phyloP scores from a whole-genome alignment of 2,888 invertebrate genomes.

The Himalopsyche anomala region DNA sequence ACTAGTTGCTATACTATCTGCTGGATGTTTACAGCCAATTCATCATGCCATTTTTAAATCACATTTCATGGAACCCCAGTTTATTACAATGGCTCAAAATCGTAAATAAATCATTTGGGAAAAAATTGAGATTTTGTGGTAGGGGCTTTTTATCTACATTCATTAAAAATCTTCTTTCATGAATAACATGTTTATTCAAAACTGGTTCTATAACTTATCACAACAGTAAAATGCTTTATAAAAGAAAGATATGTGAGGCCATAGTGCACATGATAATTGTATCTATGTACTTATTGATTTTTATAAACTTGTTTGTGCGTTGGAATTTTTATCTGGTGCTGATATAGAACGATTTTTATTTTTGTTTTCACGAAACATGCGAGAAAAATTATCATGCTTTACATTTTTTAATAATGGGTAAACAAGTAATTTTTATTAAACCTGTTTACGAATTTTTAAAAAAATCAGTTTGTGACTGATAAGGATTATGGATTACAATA shows the following conservation, averaged over 20 bases:
- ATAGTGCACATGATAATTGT: conserved; percentile 4
- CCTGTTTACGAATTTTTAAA: background rate
- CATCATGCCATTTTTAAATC: no score
- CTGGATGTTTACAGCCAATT: no score
- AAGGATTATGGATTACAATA: no score
- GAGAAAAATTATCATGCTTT: background rate
- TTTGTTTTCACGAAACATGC: background rate
- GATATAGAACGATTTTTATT: background rate
- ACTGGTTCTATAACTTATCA: conserved; percentile 67
- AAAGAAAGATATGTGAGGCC: background rate
- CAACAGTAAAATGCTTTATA: background rate
- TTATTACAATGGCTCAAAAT: no score
- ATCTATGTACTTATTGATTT: background rate
- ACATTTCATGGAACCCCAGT: no score
- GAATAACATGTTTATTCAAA: background rate
- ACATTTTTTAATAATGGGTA: background rate
- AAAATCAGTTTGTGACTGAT: background rate
- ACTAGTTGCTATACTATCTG: no score
- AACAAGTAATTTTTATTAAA: background rate
- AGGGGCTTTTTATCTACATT: background rate
- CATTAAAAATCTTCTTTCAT: background rate
- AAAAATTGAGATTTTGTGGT: no score
- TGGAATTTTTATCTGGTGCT: background rate
- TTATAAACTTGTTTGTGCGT: background rate
- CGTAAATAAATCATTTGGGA: no score